phyloP scores from a whole-genome alignment of 2,888 invertebrate species.

The Leucophenga maculata region DNA sequence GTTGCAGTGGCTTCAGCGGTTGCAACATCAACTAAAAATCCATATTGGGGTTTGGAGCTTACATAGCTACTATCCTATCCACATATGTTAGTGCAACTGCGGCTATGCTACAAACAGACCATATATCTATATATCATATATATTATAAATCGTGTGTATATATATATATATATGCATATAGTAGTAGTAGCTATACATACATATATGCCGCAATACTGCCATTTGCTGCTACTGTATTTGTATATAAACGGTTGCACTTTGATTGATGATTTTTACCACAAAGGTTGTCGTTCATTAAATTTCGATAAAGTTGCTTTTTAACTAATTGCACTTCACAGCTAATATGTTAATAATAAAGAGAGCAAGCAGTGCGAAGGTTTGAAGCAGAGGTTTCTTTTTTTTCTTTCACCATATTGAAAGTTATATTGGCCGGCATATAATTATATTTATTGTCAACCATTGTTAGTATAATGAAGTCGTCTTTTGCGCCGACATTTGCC shows the following conservation, averaged over 20 bases:
- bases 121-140: neutral
- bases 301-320: conserved; percentile 44
- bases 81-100: neutral
- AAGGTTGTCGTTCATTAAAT: conserved; percentile 41
- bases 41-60: conserved; percentile 14
- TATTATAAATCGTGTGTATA: neutral
- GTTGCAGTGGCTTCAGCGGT: conserved; percentile 20
- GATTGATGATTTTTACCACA: conserved; percentile 52
- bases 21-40: conserved; percentile 31
- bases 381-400: too few relatives aligned
- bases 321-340: conserved; percentile 38
- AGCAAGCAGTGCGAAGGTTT: too few relatives aligned
- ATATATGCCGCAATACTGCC: too few relatives aligned
- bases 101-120: neutral
- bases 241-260: conserved; percentile 26
- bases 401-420: too few relatives aligned
- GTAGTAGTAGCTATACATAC: too few relatives aligned
- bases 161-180: too few relatives aligned
- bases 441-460: conserved; percentile 22
- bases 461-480: too few relatives aligned
- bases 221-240: neutral
- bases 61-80: neutral
- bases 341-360: conserved; percentile 46
- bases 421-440: neutral
- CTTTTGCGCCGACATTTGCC: too few relatives aligned